Conservation (phyloP, 2,797 vertebrate species). For the Enteromius mattozi region DNA sequence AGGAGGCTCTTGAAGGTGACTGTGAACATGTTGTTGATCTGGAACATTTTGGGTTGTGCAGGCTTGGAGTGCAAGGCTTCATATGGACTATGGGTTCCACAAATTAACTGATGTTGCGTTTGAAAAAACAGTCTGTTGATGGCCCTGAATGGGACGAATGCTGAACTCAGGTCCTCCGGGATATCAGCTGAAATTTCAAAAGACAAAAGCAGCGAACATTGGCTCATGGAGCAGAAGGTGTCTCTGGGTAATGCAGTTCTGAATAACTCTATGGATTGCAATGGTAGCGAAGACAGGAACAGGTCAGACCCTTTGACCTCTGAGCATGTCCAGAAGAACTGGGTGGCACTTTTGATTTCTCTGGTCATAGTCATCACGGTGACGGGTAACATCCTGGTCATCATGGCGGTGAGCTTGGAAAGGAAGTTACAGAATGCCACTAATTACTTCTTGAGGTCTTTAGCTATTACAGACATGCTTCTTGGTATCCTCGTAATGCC, state of each 20-base stretch:
- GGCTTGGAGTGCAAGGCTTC: neutral
- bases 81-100: slow-evolving; percentile 12
- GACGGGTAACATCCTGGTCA: slow-evolving; percentile 95
- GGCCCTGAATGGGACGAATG: slow-evolving; percentile 43
- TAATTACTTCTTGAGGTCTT: slow-evolving; percentile 98
- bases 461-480: slow-evolving; percentile 96
- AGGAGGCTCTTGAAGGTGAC: slow-evolving; percentile 1
- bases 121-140: slow-evolving; percentile 22
- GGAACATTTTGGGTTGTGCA: neutral
- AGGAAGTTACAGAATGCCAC: slow-evolving; percentile 98
- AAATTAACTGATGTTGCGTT: neutral
- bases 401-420: slow-evolving; percentile 95
- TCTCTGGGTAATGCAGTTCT: slow-evolving; percentile 22
- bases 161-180: slow-evolving; percentile 26
- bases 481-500: slow-evolving; percentile 97
- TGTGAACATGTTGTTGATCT: neutral
- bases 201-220: neutral
- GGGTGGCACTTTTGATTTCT: slow-evolving; percentile 89
- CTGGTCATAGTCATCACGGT: slow-evolving; percentile 90
- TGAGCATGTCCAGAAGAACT: slow-evolving; percentile 84
- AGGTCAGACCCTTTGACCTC: slow-evolving; percentile 70
- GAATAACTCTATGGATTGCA: slow-evolving; percentile 68
- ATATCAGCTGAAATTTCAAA: slow-evolving; percentile 11
- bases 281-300: slow-evolving; percentile 70
- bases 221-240: slow-evolving; percentile 10